Evolutionary conservation across 2,113 vertebrate species (phyloP).

Genomic region (Phalacrocorax carbo): DNA sequence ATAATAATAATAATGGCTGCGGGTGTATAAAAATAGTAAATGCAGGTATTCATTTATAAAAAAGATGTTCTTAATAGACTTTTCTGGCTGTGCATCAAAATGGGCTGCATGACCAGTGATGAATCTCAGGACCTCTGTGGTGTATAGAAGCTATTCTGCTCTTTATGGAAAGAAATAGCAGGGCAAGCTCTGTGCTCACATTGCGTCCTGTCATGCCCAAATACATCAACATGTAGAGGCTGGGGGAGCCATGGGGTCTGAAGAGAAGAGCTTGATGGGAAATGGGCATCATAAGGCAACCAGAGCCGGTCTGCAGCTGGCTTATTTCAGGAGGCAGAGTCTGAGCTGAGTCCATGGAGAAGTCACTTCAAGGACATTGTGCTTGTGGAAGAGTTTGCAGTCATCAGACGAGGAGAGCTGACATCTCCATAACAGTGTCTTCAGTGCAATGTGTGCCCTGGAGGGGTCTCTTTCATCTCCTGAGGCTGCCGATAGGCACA

Average conservation of each 20-base stretch:
- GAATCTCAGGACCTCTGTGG: not conserved
- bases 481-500: not conserved
- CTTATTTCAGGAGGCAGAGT: not conserved
- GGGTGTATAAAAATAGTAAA: not conserved
- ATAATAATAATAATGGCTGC: not conserved
- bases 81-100: not conserved
- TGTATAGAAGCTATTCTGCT: not conserved
- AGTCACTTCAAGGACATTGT: not conserved
- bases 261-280: not conserved
- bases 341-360: not conserved
- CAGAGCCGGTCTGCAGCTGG: not conserved
- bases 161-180: not conserved
- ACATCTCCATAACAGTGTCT: fast-evolving
- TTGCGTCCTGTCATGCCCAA: not conserved
- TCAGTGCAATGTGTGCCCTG: fast-evolving
- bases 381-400: not conserved
- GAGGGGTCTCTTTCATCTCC: not conserved
- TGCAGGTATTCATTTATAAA: not conserved
- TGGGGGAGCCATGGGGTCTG: fast-evolving
- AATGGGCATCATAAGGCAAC: not conserved
- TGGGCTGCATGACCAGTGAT: not conserved
- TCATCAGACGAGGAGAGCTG: not conserved
- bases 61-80: not conserved
- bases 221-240: not conserved
- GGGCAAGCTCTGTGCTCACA: fast-evolving